phyloP scores from a whole-genome alignment of 2,888 invertebrate species.

The Rhagonycha fulva region DNA sequence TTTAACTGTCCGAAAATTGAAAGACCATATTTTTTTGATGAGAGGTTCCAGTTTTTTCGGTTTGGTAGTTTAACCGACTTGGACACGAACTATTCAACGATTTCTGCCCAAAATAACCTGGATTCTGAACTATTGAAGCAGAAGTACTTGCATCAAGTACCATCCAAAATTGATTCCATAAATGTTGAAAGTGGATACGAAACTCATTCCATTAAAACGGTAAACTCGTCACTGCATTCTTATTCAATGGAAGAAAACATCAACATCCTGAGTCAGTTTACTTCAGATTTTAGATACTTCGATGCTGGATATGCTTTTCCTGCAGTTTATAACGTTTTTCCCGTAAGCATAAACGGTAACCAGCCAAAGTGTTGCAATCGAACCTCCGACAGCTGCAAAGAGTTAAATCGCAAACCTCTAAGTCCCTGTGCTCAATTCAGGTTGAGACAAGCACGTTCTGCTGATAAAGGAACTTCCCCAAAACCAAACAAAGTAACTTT shows the following conservation, averaged over 20 bases:
- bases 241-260: background rate
- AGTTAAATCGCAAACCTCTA: background rate
- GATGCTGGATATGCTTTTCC: background rate
- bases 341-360: background rate
- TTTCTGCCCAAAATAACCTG: background rate
- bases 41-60: background rate
- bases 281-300: background rate
- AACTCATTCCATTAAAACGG: conserved; percentile 22
- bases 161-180: background rate
- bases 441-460: background rate
- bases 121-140: background rate
- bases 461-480: background rate
- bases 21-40: background rate
- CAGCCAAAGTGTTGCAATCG: background rate
- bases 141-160: background rate
- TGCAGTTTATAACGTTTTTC: background rate
- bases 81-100: background rate
- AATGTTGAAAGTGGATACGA: conserved; percentile 36
- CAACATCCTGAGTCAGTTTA: background rate
- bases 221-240: background rate
- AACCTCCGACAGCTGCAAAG: background rate
- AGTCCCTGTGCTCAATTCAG: background rate
- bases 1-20: background rate
- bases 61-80: background rate
- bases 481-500: background rate